These are phyloP conservation scores for Diplolepis rosae DNA, from an alignment of 2,888 invertebrate genomes.

Conservation along the genomic window DNA sequence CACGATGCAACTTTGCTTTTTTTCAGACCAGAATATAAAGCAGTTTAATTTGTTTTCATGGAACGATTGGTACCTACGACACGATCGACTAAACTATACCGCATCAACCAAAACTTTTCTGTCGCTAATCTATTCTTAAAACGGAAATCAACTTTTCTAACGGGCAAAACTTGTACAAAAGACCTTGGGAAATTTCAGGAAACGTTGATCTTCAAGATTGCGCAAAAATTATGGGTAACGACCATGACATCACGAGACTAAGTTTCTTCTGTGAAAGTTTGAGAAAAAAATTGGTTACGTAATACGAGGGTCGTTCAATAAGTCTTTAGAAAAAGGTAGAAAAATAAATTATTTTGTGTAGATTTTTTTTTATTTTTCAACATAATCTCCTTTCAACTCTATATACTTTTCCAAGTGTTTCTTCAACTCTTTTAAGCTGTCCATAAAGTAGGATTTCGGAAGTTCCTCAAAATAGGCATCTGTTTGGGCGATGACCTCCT, in stretches of 20 bases:
- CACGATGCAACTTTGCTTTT: constrained; percentile 46
- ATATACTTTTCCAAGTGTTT: too few relatives aligned
- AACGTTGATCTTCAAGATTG: background rate
- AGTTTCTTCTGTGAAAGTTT: background rate
- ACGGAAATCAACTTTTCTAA: constrained; percentile 12
- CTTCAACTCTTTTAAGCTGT: too few relatives aligned
- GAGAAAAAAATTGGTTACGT: constrained; percentile 3
- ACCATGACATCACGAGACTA: background rate
- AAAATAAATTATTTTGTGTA: too few relatives aligned
- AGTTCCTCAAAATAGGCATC: too few relatives aligned
- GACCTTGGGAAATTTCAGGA: background rate
- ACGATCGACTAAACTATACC: constrained; percentile 30
- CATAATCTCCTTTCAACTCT: too few relatives aligned
- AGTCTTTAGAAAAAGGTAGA: too few relatives aligned
- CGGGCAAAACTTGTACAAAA: constrained; percentile 17
- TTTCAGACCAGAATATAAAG: constrained; percentile 57
- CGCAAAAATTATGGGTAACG: constrained; percentile 7
- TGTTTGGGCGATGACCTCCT: too few relatives aligned
- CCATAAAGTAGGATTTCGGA: too few relatives aligned
- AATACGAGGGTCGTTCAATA: too few relatives aligned
- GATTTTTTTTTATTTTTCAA: too few relatives aligned
- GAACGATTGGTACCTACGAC: constrained; percentile 28
- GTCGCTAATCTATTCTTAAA: constrained; percentile 20
- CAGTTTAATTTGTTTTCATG: constrained; percentile 44
- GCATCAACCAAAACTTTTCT: constrained; percentile 20